Conservation (phyloP, 2,113 vertebrate species). For the Ifrita kowaldi region DNA sequence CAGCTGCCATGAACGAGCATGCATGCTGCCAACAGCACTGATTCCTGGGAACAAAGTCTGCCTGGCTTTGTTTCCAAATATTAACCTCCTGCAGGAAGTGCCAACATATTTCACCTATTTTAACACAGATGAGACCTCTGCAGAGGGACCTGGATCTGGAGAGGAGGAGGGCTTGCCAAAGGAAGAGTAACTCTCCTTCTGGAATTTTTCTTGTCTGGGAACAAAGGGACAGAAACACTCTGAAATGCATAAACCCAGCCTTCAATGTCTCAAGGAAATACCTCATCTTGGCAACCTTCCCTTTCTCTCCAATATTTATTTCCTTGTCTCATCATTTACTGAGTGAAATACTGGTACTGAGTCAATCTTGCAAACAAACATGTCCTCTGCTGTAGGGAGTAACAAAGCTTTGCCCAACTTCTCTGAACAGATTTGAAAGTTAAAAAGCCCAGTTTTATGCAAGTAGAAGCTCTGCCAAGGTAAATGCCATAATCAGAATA, state of each 20-base stretch:
- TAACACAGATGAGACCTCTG: neutral
- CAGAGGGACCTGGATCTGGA: neutral
- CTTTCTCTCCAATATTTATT: neutral
- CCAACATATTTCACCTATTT: neutral
- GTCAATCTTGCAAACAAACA: neutral
- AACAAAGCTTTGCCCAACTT: neutral
- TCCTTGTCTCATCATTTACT: neutral
- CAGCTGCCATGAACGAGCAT: constrained; percentile 2
- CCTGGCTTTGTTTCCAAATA: neutral
- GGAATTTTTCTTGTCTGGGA: neutral
- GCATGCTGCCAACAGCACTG: neutral
- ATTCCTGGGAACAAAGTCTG: constrained; percentile 6
- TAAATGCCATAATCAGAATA: neutral
- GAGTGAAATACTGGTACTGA: neutral
- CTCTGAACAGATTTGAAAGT: neutral
- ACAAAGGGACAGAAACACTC: neutral
- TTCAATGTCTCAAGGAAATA: neutral
- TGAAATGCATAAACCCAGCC: neutral
- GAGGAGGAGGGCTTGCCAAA: neutral
- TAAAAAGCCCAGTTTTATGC: neutral
- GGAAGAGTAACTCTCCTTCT: neutral
- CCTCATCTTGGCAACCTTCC: neutral
- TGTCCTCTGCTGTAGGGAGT: neutral
- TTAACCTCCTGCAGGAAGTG: neutral
- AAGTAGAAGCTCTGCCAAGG: neutral